Evolutionary conservation across 1,140 invertebrate species (phyloP).

Genomic region (Dinoponera quadriceps): DNA sequence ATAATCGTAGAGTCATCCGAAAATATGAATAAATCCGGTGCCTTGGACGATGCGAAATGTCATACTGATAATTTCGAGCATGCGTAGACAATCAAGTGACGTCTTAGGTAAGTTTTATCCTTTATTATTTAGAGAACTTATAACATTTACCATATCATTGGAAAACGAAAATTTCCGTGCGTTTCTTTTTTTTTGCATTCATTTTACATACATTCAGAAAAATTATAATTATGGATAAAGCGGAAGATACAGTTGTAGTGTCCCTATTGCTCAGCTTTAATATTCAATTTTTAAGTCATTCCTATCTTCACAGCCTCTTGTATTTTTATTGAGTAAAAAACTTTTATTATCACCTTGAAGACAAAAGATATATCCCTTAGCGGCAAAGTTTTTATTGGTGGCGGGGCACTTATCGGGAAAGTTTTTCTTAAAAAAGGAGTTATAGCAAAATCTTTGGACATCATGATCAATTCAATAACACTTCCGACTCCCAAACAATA

Average conservation of each 20-base stretch:
- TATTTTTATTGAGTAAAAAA: background rate
- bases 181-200: background rate
- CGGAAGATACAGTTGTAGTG: background rate
- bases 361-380: background rate
- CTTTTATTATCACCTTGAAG: slow-evolving; percentile 2
- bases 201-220: slow-evolving; percentile 13
- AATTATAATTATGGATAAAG: slow-evolving; percentile 11
- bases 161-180: background rate
- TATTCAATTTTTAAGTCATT: slow-evolving; percentile 17
- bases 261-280: background rate
- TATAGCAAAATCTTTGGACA: background rate
- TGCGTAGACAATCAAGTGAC: no score
- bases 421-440: background rate
- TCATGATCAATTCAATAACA: background rate
- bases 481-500: slow-evolving; percentile 40
- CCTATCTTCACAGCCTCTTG: background rate
- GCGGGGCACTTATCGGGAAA: slow-evolving; percentile 6
- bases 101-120: no score
- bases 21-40: no score
- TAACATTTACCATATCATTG: background rate
- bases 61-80: no score
- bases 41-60: no score
- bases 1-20: no score
- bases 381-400: background rate
- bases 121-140: no score